Conservation (phyloP, 2,888 invertebrate genomes). For the Torymus texanus region DNA sequence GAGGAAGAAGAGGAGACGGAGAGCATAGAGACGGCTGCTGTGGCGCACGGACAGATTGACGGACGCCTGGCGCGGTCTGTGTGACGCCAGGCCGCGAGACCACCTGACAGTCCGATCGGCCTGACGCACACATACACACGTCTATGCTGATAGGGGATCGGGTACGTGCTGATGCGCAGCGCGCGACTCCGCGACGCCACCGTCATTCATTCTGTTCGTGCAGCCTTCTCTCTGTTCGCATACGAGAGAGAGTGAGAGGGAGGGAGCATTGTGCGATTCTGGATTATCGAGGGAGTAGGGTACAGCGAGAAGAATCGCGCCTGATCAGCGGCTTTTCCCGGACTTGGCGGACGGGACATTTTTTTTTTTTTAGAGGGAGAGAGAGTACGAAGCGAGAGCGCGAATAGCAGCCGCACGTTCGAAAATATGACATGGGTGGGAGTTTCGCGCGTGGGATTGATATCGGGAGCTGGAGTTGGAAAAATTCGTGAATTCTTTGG, state of each 20-base stretch:
- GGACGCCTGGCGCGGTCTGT: slow-evolving; percentile 69
- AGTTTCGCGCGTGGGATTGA: no score
- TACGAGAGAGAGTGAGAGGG: not conserved
- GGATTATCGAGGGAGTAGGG: slow-evolving; percentile 1
- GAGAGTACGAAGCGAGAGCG: no score
- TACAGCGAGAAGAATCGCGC: not conserved
- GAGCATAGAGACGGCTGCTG: slow-evolving; percentile 49
- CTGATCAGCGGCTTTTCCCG: not conserved
- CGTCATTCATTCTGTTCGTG: not conserved
- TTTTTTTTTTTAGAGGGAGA: no score
- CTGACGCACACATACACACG: slow-evolving; percentile 58
- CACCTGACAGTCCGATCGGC: slow-evolving; percentile 69
- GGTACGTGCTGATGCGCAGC: no score
- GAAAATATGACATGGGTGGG: no score
- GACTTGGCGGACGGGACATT: not conserved
- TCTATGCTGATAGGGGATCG: no score
- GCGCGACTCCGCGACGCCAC: not conserved
- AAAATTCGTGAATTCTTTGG: no score
- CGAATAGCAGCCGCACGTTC: no score
- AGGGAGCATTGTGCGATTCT: not conserved
- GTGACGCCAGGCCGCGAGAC: slow-evolving; percentile 59
- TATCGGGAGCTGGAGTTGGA: no score
- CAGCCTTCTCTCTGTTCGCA: no score
- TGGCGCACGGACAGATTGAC: slow-evolving; percentile 64
- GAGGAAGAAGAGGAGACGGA: no score